Evolutionary conservation across 1,140 invertebrate species (phyloP).

Genomic region (Choristoneura fumiferana): DNA sequence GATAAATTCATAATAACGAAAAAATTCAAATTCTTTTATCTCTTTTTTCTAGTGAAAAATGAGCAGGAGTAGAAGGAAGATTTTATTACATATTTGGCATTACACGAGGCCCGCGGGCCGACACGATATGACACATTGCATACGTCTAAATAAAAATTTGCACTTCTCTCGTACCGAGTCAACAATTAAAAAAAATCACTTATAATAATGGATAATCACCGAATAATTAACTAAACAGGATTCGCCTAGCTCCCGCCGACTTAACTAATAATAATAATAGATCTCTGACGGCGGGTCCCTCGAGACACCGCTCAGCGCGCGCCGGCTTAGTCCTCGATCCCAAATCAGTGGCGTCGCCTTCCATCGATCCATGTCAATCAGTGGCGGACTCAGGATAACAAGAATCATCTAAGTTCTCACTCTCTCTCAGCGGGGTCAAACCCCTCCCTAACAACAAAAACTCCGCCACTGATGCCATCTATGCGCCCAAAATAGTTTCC

Average conservation of each 20-base stretch:
- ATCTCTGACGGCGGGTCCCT: no score
- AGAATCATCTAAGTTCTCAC: no score
- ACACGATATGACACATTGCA: constrained; percentile 45
- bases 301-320: no score
- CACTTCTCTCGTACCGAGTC: constrained; percentile 30
- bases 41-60: constrained; percentile 21
- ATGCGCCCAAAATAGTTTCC: constrained; percentile 11
- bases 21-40: no score
- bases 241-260: not conserved
- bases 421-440: no score
- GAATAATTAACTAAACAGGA: constrained; percentile 28
- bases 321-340: no score
- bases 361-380: no score
- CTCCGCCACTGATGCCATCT: constrained; percentile 3
- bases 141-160: constrained; percentile 32
- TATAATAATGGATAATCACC: constrained; percentile 36
- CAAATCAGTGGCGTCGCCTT: no score
- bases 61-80: constrained; percentile 16
- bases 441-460: no score
- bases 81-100: constrained; percentile 36
- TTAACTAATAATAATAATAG: no score
- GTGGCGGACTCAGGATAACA: no score
- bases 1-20: not conserved
- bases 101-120: constrained; percentile 20
- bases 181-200: constrained; percentile 32